phyloP scores from a whole-genome alignment of 2,888 invertebrate species.

The Adelphocoris suturalis region DNA sequence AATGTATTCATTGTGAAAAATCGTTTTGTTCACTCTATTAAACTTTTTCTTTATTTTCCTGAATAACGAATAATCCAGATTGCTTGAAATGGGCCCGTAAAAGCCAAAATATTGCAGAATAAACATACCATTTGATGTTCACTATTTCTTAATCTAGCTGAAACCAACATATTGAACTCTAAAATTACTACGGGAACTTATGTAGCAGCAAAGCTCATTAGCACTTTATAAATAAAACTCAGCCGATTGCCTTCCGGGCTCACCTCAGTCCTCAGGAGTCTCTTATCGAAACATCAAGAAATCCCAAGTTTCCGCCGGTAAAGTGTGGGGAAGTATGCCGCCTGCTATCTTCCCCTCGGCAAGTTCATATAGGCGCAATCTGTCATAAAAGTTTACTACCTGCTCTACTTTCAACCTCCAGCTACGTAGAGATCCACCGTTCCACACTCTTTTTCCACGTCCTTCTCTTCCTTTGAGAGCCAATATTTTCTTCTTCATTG shows the following conservation, averaged over 20 bases:
- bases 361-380: constrained; percentile 34
- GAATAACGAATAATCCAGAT: too few relatives aligned
- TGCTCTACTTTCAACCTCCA: not conserved
- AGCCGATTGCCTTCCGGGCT: not conserved
- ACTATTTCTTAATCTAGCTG: too few relatives aligned
- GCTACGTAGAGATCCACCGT: not conserved
- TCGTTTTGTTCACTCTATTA: too few relatives aligned
- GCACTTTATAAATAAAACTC: not conserved
- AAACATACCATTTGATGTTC: too few relatives aligned
- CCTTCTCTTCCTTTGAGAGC: not conserved
- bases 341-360: not conserved
- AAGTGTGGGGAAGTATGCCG: not conserved
- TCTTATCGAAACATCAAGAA: not conserved
- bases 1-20: too few relatives aligned
- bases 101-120: too few relatives aligned
- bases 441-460: constrained; percentile 5
- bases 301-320: constrained; percentile 8
- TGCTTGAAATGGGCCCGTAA: too few relatives aligned
- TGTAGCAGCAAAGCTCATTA: not conserved
- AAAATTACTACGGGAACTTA: too few relatives aligned
- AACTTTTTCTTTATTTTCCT: too few relatives aligned
- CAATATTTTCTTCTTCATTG: constrained; percentile 19
- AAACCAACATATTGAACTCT: too few relatives aligned
- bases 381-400: constrained; percentile 34
- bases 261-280: not conserved